These are phyloP conservation scores for Bimastos eiseni DNA, from an alignment of 2,888 invertebrate species.

Conservation along the genomic window DNA sequence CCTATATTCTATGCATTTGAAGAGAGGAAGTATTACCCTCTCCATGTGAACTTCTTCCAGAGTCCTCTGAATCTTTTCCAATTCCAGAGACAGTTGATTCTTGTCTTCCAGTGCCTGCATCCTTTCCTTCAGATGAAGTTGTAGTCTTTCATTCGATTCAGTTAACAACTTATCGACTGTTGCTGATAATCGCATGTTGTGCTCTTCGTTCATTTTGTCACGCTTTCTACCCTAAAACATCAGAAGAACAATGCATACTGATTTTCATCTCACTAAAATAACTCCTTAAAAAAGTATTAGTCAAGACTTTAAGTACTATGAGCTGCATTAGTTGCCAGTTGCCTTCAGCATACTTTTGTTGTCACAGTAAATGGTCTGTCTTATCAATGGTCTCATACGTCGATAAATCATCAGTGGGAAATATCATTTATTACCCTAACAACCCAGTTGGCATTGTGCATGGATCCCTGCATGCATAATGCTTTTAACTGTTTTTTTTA, in stretches of 20 bases:
- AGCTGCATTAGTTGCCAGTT: too few relatives aligned
- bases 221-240: conserved; percentile 62
- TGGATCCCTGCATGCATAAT: too few relatives aligned
- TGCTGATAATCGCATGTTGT: conserved; percentile 90
- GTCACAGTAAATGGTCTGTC: too few relatives aligned
- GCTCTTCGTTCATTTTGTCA: conserved; percentile 98
- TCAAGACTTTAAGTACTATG: too few relatives aligned
- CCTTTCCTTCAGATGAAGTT: conserved; percentile 77
- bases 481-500: too few relatives aligned
- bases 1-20: neutral
- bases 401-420: too few relatives aligned
- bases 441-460: too few relatives aligned
- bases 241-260: neutral
- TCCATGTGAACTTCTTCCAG: conserved; percentile 38
- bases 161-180: conserved; percentile 95
- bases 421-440: too few relatives aligned
- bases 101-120: conserved; percentile 86
- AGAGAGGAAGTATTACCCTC: conserved; percentile 23
- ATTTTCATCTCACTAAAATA: neutral
- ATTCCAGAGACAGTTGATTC: conserved; percentile 89
- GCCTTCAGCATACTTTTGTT: too few relatives aligned
- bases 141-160: conserved; percentile 95
- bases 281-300: neutral
- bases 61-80: conserved; percentile 70
- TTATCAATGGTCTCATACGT: too few relatives aligned